A percentile compares a stretch with the other conserved stretches of the same genome.
Evolutionary conservation across 1,140 invertebrate genomes (phyloP).

Genomic region (Drosophila jambulina): DNA sequence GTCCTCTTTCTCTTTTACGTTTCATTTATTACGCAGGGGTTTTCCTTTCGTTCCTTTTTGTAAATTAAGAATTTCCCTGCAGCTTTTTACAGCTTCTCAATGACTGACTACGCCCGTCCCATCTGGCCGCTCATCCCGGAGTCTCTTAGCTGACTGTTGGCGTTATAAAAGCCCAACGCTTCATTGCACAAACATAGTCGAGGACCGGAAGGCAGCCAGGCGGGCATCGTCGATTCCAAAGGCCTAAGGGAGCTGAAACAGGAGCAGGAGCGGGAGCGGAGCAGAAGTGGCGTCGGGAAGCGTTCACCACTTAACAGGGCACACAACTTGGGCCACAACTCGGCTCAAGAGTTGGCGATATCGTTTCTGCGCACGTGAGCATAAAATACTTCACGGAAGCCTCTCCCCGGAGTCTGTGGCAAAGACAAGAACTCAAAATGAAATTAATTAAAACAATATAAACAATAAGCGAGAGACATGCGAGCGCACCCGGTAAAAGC

Average conservation of each 20-base stretch:
- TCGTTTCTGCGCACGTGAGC: conserved; percentile 70
- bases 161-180: conserved; percentile 80
- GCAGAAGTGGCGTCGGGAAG: conserved; percentile 6
- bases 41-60: conserved; percentile 53
- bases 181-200: conserved; percentile 80
- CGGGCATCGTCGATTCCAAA: conserved; percentile 59
- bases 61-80: conserved; percentile 78
- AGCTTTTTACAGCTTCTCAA: conserved; percentile 74
- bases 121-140: conserved; percentile 17
- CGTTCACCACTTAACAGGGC: conserved; percentile 64
- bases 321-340: conserved; percentile 68
- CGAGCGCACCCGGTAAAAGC: conserved; percentile 1
- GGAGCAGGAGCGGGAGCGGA: neutral
- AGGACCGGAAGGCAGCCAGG: conserved; percentile 54
- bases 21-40: conserved; percentile 74
- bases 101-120: conserved; percentile 45
- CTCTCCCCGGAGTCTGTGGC: conserved; percentile 38
- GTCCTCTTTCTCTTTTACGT: conserved; percentile 63
- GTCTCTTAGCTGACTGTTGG: conserved; percentile 75
- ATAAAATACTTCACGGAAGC: conserved; percentile 45
- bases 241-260: conserved; percentile 41
- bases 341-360: conserved; percentile 40
- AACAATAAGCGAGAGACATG: conserved; percentile 58
- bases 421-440: conserved; percentile 61
- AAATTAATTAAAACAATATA: conserved; percentile 79